Conservation (phyloP, 2,113 vertebrate species). For the Elephas maximus region DNA sequence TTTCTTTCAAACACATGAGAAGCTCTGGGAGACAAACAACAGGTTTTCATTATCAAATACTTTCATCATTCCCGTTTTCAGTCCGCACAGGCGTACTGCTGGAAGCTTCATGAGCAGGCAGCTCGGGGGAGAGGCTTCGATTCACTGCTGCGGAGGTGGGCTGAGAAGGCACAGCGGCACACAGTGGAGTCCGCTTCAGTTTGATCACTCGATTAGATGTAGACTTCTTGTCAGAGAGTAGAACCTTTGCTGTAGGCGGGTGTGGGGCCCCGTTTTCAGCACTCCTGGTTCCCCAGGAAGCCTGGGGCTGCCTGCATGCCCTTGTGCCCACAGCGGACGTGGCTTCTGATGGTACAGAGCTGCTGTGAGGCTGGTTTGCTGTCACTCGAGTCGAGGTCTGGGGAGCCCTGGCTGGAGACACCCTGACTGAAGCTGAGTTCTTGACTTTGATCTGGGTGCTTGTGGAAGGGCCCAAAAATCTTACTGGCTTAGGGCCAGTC, state of each 20-base stretch:
- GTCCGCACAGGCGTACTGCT: background rate
- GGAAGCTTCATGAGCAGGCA: background rate
- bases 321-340: accelerated
- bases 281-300: background rate
- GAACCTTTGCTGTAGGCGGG: background rate
- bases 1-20: background rate
- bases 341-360: background rate
- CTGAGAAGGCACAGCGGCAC: background rate
- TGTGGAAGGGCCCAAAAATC: constrained; percentile 88
- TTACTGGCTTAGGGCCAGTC: constrained; percentile 83
- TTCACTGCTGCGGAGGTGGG: background rate
- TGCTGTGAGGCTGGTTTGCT: background rate
- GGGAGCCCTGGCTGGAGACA: background rate
- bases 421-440: constrained; percentile 85
- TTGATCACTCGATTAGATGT: constrained; percentile 75
- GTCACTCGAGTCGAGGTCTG: constrained; percentile 12
- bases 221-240: constrained; percentile 52
- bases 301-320: background rate
- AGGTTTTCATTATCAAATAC: background rate
- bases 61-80: background rate
- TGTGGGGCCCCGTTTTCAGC: constrained; percentile 39
- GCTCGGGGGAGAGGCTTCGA: background rate
- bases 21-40: background rate
- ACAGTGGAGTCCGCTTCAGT: constrained; percentile 84
- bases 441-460: constrained; percentile 88